These are phyloP conservation scores for Drosophila lacicola DNA, from an alignment of 2,888 invertebrate genomes.

Conservation along the genomic window DNA sequence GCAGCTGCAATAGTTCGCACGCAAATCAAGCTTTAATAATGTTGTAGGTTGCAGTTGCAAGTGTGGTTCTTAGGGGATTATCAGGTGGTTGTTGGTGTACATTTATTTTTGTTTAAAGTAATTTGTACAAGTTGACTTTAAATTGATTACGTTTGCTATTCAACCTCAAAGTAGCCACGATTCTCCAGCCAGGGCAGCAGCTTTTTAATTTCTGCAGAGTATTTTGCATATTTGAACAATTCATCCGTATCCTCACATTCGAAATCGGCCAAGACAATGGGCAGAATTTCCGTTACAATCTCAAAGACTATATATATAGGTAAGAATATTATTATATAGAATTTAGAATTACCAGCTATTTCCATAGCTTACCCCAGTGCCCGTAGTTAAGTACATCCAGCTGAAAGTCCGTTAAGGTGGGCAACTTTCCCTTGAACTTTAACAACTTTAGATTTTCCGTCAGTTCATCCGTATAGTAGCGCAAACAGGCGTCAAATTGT, in stretches of 20 bases:
- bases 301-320: slow-evolving; percentile 43
- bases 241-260: slow-evolving; percentile 42
- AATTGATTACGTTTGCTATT: slow-evolving; percentile 1
- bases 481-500: slow-evolving; percentile 74
- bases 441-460: slow-evolving; percentile 60
- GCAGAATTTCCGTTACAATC: slow-evolving; percentile 52
- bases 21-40: slow-evolving; percentile 50
- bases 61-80: slow-evolving; percentile 59
- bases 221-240: slow-evolving; percentile 41
- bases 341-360: background rate
- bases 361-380: slow-evolving; percentile 62
- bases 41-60: slow-evolving; percentile 34
- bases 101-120: slow-evolving; percentile 2
- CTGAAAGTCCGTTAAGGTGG: slow-evolving; percentile 77
- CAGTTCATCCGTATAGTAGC: slow-evolving; percentile 73
- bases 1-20: slow-evolving; percentile 64
- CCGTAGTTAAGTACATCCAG: slow-evolving; percentile 68
- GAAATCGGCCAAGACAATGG: slow-evolving; percentile 49
- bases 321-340: background rate
- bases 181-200: slow-evolving; percentile 70
- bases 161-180: slow-evolving; percentile 63
- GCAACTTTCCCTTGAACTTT: slow-evolving; percentile 63
- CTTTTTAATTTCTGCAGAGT: slow-evolving; percentile 45
- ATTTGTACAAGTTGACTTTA: background rate
- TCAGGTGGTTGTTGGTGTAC: slow-evolving; percentile 63